Conservation (phyloP, 2,797 vertebrate genomes). For the Euthynnus affinis region DNA sequence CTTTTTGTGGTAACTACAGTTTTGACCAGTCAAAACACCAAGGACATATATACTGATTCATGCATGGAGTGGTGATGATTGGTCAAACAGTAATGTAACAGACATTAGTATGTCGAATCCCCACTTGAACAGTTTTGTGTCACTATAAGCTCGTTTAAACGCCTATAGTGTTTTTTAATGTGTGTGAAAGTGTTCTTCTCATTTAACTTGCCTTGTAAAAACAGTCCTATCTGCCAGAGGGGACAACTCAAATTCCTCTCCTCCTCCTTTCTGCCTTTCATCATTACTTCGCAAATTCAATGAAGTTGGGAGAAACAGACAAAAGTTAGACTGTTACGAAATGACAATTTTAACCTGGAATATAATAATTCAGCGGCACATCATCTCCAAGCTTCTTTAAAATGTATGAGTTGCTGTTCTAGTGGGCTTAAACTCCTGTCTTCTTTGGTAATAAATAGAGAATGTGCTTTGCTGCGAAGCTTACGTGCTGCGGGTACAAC, state of each 20-base stretch:
- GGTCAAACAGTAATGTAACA: neutral
- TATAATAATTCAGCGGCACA: conserved; percentile 36
- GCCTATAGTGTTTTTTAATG: neutral
- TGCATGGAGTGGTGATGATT: neutral
- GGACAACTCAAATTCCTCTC: neutral
- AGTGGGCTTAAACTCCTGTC: conserved; percentile 32
- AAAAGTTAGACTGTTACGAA: conserved; percentile 28
- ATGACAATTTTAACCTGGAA: conserved; percentile 18
- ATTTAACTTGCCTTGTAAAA: neutral
- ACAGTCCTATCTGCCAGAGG: neutral
- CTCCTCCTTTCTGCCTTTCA: neutral
- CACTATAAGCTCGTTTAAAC: neutral
- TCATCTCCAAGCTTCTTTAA: conserved; percentile 33
- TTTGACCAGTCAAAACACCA: neutral
- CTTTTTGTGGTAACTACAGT: too few relatives aligned
- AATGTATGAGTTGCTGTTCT: conserved; percentile 47
- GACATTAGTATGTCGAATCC: neutral
- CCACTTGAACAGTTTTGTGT: neutral
- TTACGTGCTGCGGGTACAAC: conserved; percentile 39
- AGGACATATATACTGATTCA: neutral
- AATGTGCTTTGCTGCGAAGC: conserved; percentile 56
- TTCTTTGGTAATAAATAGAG: conserved; percentile 53
- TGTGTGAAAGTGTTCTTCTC: neutral
- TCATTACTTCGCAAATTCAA: conserved; percentile 1
- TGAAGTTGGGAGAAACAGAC: conserved; percentile 20